phyloP scores from a whole-genome alignment of 1,140 invertebrate species.

The Hydropsyche tenuis region DNA sequence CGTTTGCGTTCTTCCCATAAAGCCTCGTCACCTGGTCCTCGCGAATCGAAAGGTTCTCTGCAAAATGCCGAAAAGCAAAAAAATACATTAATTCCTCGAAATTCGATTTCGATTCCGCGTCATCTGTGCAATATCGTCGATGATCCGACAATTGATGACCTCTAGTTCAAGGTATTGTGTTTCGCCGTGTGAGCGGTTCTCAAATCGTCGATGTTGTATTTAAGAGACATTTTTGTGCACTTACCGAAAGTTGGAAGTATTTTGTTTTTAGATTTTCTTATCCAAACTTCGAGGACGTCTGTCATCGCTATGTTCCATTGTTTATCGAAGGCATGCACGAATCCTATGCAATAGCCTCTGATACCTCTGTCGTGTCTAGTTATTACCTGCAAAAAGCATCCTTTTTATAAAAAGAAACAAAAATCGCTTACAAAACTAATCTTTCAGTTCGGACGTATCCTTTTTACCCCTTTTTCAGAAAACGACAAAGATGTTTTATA shows the following conservation, averaged over 20 bases:
- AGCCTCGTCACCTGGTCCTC: not conserved
- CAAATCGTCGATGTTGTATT: not conserved
- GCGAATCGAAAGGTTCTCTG: slow-evolving; percentile 1
- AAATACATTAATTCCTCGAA: no score
- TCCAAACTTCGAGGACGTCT: slow-evolving; percentile 87
- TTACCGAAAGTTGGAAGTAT: slow-evolving; percentile 56
- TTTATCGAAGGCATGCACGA: slow-evolving; percentile 89
- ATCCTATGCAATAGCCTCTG: slow-evolving; percentile 80
- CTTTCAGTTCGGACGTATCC: not conserved
- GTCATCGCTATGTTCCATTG: slow-evolving; percentile 91
- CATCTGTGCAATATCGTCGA: no score
- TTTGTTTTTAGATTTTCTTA: slow-evolving; percentile 68
- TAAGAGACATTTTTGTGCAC: not conserved
- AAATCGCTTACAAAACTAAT: not conserved
- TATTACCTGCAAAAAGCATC: slow-evolving; percentile 63
- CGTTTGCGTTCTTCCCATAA: not conserved
- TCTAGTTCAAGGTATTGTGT: no score
- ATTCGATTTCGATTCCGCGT: no score
- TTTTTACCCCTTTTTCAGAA: not conserved
- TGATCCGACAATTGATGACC: no score
- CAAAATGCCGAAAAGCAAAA: not conserved
- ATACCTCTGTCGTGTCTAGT: slow-evolving; percentile 71
- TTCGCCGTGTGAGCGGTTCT: not conserved
- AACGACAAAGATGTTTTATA: not conserved
- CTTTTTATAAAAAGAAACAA: slow-evolving; percentile 20